Evolutionary conservation across 2,888 invertebrate species (phyloP).

Genomic region (Leptura quadrifasciata): DNA sequence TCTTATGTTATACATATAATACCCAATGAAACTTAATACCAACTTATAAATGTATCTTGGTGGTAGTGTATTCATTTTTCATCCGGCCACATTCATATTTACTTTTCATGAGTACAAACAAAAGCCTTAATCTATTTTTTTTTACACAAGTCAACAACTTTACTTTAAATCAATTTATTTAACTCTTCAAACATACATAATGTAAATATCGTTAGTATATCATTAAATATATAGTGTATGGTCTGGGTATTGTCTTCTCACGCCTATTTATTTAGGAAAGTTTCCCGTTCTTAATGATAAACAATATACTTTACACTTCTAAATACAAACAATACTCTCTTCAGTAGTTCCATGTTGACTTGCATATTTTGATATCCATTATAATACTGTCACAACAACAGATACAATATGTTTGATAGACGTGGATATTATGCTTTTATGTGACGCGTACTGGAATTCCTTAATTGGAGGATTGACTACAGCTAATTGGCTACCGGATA

Average conservation of each 20-base stretch:
- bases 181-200: conserved; percentile 23
- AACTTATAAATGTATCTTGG: conserved; percentile 22
- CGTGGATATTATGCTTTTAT: conserved; percentile 50
- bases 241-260: conserved; percentile 38
- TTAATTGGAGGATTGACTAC: conserved; percentile 62
- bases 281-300: conserved; percentile 22
- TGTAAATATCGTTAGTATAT: conserved; percentile 24
- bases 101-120: conserved; percentile 37
- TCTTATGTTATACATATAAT: conserved; percentile 1
- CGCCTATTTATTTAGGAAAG: conserved; percentile 24
- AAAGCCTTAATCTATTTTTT: conserved; percentile 34
- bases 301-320: conserved; percentile 32
- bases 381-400: conserved; percentile 59
- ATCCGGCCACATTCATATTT: conserved; percentile 18
- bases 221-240: conserved; percentile 25
- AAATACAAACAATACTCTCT: conserved; percentile 37
- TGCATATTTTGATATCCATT: conserved; percentile 54
- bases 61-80: conserved; percentile 28
- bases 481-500: conserved; percentile 60
- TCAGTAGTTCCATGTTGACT: conserved; percentile 50
- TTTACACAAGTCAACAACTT: conserved; percentile 15
- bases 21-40: conserved; percentile 23
- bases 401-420: conserved; percentile 36
- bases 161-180: conserved; percentile 35
- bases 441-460: conserved; percentile 55